Evolutionary conservation across 2,797 vertebrate genomes (phyloP).

Genomic region (Xerus rutilus): DNA sequence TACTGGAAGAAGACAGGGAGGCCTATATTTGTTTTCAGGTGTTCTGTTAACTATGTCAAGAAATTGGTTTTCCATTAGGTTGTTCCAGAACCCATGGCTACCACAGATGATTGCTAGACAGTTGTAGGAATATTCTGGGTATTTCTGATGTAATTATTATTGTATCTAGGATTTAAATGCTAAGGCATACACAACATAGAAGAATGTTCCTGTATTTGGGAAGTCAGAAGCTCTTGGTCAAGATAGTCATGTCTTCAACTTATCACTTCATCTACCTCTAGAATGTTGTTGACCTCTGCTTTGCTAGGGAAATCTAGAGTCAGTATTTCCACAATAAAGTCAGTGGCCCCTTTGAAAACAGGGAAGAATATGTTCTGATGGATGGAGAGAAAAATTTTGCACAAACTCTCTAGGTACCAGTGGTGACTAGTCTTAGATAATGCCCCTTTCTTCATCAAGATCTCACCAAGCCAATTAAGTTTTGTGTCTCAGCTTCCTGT

Average conservation of each 20-base stretch:
- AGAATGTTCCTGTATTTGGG: conserved; percentile 13
- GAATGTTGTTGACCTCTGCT: not conserved
- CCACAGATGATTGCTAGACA: not conserved
- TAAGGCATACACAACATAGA: not conserved
- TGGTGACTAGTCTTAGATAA: not conserved
- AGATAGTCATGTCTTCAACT: not conserved
- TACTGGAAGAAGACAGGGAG: not conserved
- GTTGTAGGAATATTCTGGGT: not conserved
- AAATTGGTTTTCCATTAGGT: conserved; percentile 32
- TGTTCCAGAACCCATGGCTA: conserved; percentile 16
- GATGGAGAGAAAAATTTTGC: not conserved
- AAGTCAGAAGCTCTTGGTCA: conserved; percentile 34
- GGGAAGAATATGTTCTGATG: not conserved
- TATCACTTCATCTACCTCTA: not conserved
- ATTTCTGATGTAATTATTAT: conserved; percentile 38
- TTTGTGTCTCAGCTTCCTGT: not conserved
- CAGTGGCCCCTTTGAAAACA: not conserved
- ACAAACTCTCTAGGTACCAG: not conserved
- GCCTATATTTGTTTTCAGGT: conserved; percentile 25
- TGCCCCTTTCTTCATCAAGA: not conserved
- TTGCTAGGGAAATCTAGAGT: not conserved
- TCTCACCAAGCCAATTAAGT: conserved; percentile 1
- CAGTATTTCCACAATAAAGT: not conserved
- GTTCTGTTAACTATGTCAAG: conserved; percentile 38
- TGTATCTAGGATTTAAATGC: conserved; percentile 2